Percentiles rank a stretch among this genome's conserved stretches.
Conservation (phyloP, 2,797 vertebrate genomes). For the Rhinella marina region DNA sequence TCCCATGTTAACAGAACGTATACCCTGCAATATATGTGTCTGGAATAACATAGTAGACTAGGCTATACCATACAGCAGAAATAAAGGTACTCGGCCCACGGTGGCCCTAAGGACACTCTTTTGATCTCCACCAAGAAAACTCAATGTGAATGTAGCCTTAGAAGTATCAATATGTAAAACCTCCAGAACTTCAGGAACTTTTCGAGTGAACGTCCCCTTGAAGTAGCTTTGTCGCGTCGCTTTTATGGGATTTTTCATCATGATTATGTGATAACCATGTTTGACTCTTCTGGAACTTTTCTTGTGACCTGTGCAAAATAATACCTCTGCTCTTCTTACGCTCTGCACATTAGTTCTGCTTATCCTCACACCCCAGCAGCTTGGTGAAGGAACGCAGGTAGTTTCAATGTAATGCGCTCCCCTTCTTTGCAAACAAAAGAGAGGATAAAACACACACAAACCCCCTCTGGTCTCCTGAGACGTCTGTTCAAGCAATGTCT, state of each 20-base stretch:
- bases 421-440: constrained; percentile 3
- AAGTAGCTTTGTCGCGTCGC: background rate
- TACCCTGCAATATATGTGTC: no score
- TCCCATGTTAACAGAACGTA: no score
- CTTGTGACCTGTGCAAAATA: background rate
- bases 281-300: constrained; percentile 5
- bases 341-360: constrained; percentile 25
- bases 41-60: no score
- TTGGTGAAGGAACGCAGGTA: constrained; percentile 26
- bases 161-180: background rate
- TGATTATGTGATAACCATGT: background rate
- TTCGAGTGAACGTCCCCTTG: background rate
- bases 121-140: no score
- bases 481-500: no score
- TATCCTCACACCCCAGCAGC: background rate
- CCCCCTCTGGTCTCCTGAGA: background rate
- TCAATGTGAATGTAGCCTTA: background rate
- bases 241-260: background rate
- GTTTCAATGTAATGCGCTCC: constrained; percentile 1
- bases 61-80: no score
- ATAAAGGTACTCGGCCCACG: no score
- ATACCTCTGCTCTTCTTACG: background rate
- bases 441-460: constrained; percentile 8
- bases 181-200: background rate
- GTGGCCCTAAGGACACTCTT: no score